Conservation (phyloP, 2,888 invertebrate species). For the Cremastinae sp. region DNA sequence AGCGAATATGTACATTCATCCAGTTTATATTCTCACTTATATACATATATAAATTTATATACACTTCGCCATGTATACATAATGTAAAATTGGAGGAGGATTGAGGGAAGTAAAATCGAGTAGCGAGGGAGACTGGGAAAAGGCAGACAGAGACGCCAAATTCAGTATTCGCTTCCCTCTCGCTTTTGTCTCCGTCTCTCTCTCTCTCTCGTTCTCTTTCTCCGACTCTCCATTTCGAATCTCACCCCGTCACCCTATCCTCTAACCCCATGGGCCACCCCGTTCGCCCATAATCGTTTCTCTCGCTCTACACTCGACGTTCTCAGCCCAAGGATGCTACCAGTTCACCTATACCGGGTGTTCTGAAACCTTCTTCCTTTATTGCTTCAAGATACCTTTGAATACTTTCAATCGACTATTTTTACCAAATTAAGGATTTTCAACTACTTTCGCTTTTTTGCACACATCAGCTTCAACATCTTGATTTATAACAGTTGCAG, state of each 20-base stretch:
- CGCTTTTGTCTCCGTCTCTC: constrained; percentile 21
- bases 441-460: no score
- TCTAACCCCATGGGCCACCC: constrained; percentile 68
- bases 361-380: neutral
- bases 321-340: constrained; percentile 51
- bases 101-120: constrained; percentile 41
- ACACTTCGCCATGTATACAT: constrained; percentile 13
- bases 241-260: constrained; percentile 71
- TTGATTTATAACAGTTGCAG: no score
- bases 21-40: neutral
- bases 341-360: constrained; percentile 40
- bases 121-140: constrained; percentile 42
- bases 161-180: constrained; percentile 50
- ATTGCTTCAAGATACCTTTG: neutral
- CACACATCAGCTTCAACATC: no score
- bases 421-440: no score
- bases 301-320: constrained; percentile 66
- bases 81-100: constrained; percentile 37
- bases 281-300: constrained; percentile 72
- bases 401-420: no score
- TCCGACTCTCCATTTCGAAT: constrained; percentile 67
- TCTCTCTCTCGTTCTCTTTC: constrained; percentile 30
- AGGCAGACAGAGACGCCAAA: constrained; percentile 48
- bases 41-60: neutral
- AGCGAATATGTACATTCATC: constrained; percentile 13